These are phyloP conservation scores for Iselma pallidipennis DNA, from an alignment of 2,888 invertebrate genomes.

Conservation along the genomic window DNA sequence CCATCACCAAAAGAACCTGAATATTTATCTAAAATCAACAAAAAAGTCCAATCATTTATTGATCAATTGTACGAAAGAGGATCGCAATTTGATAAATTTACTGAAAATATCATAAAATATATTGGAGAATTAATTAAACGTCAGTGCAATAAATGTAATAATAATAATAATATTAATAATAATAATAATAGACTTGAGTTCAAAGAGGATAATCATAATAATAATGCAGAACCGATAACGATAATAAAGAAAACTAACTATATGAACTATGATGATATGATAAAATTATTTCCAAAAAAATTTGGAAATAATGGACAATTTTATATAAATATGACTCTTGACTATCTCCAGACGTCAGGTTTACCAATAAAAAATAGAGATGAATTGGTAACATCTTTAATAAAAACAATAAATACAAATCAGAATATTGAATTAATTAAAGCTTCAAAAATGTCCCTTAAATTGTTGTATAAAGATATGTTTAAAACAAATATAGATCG, in stretches of 20 bases:
- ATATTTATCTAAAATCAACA: neutral
- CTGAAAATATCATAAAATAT: neutral
- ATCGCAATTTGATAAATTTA: neutral
- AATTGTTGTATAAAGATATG: neutral
- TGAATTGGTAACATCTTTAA: neutral
- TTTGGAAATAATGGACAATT: neutral
- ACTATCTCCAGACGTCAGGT: too few relatives aligned
- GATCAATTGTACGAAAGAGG: neutral
- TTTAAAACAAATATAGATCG: neutral
- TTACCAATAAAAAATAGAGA: too few relatives aligned
- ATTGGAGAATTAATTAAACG: neutral
- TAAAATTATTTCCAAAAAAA: neutral
- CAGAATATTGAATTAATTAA: neutral
- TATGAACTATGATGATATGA: too few relatives aligned
- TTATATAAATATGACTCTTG: too few relatives aligned
- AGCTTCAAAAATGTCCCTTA: neutral
- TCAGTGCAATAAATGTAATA: neutral
- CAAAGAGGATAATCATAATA: too few relatives aligned
- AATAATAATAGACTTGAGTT: too few relatives aligned
- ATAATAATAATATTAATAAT: neutral
- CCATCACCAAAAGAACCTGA: neutral
- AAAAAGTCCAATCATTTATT: neutral
- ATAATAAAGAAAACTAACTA: too few relatives aligned
- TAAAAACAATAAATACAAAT: neutral
- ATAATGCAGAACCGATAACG: too few relatives aligned